phyloP scores from a whole-genome alignment of 2,797 vertebrate species.

The Nannoperca australis region DNA sequence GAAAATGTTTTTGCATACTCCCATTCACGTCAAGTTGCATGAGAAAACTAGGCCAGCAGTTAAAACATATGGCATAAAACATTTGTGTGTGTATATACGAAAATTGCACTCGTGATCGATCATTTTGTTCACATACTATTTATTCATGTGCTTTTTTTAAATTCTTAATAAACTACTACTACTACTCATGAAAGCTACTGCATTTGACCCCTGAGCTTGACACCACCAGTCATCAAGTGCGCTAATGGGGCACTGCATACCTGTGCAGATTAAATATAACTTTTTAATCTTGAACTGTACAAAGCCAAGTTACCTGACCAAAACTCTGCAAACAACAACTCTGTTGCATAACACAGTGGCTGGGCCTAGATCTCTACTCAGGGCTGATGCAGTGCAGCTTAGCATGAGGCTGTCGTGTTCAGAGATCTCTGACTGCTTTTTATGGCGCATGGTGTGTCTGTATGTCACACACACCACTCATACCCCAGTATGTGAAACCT shows the following conservation, averaged over 20 bases:
- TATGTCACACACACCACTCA: constrained; percentile 1
- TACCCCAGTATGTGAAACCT: constrained; percentile 5
- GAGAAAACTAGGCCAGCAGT: background rate
- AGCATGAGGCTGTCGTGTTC: constrained; percentile 41
- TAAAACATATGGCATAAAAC: background rate
- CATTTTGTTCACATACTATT: background rate
- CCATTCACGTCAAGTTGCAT: background rate
- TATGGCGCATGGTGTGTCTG: constrained; percentile 47
- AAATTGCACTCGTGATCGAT: background rate
- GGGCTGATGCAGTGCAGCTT: constrained; percentile 50
- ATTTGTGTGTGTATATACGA: no score
- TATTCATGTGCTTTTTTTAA: background rate
- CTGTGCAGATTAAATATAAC: constrained; percentile 68
- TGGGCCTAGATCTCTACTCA: constrained; percentile 39
- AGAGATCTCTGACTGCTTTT: constrained; percentile 56
- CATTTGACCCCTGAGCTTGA: constrained; percentile 21
- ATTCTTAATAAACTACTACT: background rate
- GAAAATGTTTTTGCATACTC: background rate
- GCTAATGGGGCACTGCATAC: constrained; percentile 39
- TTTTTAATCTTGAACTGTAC: constrained; percentile 67
- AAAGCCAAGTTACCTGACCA: constrained; percentile 66
- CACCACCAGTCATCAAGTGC: background rate
- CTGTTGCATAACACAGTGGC: constrained; percentile 63
- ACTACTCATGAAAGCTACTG: background rate
- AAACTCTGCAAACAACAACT: constrained; percentile 65